Percentiles rank a stretch among this genome's conserved stretches.
Evolutionary conservation across 2,113 vertebrate species (phyloP).

Genomic region (Scomber colias): DNA sequence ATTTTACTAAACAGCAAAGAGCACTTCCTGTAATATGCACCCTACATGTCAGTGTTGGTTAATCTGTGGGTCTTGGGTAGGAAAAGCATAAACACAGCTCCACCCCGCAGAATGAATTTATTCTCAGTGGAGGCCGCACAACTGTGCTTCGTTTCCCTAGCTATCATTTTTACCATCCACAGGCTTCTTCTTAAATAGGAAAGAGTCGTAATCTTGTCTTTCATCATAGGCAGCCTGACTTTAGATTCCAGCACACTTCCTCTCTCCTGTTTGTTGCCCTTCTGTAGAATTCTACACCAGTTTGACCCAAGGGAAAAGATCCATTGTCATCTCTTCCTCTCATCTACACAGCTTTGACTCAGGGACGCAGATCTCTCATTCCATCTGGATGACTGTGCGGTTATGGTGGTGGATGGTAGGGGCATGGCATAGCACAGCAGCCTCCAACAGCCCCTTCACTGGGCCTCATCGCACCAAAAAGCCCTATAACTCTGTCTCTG

Average conservation of each 20-base stretch:
- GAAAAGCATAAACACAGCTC: conserved; percentile 62
- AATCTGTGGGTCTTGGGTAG: conserved; percentile 41
- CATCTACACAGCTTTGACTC: conserved; percentile 66
- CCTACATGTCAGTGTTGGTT: conserved; percentile 29
- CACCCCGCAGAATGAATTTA: conserved; percentile 42
- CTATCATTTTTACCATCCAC: conserved; percentile 38
- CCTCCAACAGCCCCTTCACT: conserved; percentile 22
- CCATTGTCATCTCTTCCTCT: conserved; percentile 80
- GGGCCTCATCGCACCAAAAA: conserved; percentile 22
- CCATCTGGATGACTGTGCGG: conserved; percentile 78
- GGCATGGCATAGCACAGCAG: conserved; percentile 17
- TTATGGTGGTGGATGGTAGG: conserved; percentile 39
- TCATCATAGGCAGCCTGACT: conserved; percentile 48
- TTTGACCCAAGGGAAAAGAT: conserved; percentile 60
- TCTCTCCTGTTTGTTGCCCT: conserved; percentile 67
- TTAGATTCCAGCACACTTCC: conserved; percentile 66
- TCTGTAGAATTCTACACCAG: conserved; percentile 48
- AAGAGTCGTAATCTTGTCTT: conserved; percentile 43
- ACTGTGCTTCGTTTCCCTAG: conserved; percentile 33
- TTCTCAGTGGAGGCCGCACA: conserved; percentile 38
- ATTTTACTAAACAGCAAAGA: conserved; percentile 31
- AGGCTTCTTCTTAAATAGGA: neutral
- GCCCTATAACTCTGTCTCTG: neutral
- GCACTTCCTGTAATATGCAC: conserved; percentile 53
- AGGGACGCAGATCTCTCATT: conserved; percentile 75